A percentile compares a stretch with the other conserved stretches of the same genome.
Conservation (phyloP, 2,113 vertebrate genomes). For the Chionomys nivalis region DNA sequence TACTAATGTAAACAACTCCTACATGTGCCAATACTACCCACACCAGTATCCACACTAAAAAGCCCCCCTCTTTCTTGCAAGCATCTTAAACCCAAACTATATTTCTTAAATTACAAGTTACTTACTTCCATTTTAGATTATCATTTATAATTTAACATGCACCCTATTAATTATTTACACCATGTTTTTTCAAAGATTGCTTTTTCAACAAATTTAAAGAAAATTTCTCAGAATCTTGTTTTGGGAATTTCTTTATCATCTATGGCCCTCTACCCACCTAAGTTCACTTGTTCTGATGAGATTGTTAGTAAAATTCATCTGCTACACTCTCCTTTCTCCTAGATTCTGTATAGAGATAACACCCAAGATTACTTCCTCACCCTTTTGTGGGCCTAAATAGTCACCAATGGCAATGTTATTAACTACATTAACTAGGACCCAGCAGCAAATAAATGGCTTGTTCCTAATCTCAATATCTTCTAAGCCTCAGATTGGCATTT, state of each 20-base stretch:
- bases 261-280: neutral
- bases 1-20: neutral
- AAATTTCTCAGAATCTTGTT: neutral
- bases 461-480: neutral
- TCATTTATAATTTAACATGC: neutral
- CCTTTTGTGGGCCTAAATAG: neutral
- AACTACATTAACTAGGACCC: neutral
- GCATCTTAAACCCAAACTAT: neutral
- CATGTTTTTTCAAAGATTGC: neutral
- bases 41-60: neutral
- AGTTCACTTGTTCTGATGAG: neutral
- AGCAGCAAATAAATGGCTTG: neutral
- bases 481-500: neutral
- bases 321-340: neutral
- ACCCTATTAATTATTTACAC: neutral
- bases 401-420: neutral
- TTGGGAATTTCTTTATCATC: neutral
- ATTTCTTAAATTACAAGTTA: neutral
- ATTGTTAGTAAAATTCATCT: neutral
- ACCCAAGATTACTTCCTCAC: neutral
- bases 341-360: fast-evolving
- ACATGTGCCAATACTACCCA: neutral
- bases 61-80: neutral
- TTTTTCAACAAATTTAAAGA: neutral
- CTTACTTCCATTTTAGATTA: neutral